These are phyloP conservation scores for Itoplectis maculator DNA, from an alignment of 2,888 invertebrate genomes.

Conservation along the genomic window DNA sequence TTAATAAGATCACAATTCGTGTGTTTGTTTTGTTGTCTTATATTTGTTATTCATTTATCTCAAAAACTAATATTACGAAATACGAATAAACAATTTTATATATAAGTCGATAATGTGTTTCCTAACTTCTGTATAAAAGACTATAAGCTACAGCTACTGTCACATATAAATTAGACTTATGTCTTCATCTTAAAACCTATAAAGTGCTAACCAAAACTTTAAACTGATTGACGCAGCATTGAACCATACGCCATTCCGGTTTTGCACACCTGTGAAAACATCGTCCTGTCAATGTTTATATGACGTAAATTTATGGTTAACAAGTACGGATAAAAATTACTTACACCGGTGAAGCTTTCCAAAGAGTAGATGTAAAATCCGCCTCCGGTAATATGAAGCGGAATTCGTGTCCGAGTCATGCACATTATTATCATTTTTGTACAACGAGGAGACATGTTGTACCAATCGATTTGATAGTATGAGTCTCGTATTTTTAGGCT, in stretches of 20 bases:
- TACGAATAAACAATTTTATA: no score
- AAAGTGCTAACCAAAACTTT: no score
- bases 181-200: no score
- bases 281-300: neutral
- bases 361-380: slow-evolving; percentile 62
- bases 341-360: slow-evolving; percentile 37
- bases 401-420: slow-evolving; percentile 53
- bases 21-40: no score
- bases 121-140: no score
- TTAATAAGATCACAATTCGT: no score
- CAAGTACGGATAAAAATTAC: neutral
- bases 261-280: slow-evolving; percentile 35
- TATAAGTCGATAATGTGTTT: no score
- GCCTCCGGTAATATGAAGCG: slow-evolving; percentile 56
- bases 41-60: no score
- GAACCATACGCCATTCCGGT: slow-evolving; percentile 49
- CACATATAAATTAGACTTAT: no score
- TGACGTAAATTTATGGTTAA: neutral
- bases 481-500: slow-evolving; percentile 46
- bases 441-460: slow-evolving; percentile 40
- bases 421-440: slow-evolving; percentile 53
- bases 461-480: slow-evolving; percentile 55
- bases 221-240: slow-evolving; percentile 38
- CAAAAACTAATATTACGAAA: no score
- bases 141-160: no score